Evolutionary conservation across 2,888 invertebrate genomes (phyloP).

Genomic region (Trypoxylon attenuatum): DNA sequence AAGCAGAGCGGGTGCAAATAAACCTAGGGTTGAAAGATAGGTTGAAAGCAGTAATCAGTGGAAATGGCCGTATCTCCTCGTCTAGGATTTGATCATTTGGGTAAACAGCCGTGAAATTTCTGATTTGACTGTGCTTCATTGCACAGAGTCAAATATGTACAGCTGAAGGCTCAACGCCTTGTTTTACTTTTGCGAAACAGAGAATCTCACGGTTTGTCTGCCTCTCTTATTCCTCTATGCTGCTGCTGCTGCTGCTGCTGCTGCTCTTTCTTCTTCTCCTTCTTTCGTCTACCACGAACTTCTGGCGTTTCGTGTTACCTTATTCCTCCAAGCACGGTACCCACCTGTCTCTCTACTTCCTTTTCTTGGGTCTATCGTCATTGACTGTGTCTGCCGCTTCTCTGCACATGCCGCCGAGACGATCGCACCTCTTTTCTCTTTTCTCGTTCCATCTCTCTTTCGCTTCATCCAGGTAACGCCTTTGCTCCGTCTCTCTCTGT

Average conservation of each 20-base stretch:
- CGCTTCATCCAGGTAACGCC: too few species aligned
- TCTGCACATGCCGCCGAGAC: constrained; percentile 2
- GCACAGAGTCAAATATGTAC: too few species aligned
- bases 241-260: background rate
- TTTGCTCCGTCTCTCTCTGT: too few species aligned
- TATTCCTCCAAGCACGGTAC: background rate
- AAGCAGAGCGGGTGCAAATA: constrained; percentile 6
- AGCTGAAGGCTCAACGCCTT: too few species aligned
- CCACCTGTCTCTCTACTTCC: background rate
- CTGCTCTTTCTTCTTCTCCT: background rate
- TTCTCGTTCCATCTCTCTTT: constrained; percentile 4
- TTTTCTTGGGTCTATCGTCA: constrained; percentile 10
- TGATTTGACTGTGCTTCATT: too few species aligned
- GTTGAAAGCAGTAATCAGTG: background rate
- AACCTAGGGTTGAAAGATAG: background rate
- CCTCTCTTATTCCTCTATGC: too few species aligned
- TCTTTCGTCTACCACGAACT: too few species aligned
- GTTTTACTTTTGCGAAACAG: too few species aligned
- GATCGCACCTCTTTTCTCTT: background rate
- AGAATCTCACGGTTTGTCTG: too few species aligned
- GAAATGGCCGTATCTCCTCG: constrained; percentile 38
- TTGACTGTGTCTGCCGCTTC: background rate
- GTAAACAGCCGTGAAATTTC: constrained; percentile 60
- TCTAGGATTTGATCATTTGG: constrained; percentile 7
- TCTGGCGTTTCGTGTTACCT: background rate